Conservation (phyloP, 2,888 invertebrate species). For the Noctua janthe region DNA sequence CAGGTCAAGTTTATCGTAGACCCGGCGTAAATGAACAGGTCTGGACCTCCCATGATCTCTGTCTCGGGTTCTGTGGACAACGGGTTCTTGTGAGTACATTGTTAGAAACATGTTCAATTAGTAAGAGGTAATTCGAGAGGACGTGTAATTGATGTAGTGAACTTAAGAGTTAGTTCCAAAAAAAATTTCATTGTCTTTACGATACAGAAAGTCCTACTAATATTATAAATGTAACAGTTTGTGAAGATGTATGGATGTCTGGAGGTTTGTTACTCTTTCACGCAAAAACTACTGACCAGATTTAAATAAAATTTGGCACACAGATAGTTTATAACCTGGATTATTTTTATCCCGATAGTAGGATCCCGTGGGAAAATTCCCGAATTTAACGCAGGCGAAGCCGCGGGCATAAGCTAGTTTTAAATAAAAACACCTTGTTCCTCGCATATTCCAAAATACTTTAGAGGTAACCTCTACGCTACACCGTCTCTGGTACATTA, state of each 20-base stretch:
- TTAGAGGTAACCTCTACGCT: too few species aligned
- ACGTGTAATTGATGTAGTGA: background rate
- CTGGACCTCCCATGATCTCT: slow-evolving; percentile 95
- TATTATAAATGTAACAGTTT: too few species aligned
- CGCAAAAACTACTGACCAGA: too few species aligned
- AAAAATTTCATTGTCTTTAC: background rate
- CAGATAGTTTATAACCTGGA: too few species aligned
- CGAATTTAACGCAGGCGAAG: too few species aligned
- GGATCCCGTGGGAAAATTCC: too few species aligned
- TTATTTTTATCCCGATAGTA: too few species aligned
- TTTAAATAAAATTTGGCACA: too few species aligned
- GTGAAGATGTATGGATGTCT: too few species aligned
- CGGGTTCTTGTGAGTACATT: background rate
- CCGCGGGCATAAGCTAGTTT: background rate
- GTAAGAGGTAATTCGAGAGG: background rate
- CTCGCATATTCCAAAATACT: background rate
- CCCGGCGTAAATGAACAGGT: slow-evolving; percentile 96
- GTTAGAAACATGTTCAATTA: slow-evolving; percentile 8
- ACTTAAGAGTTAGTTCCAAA: background rate
- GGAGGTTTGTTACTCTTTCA: too few species aligned
- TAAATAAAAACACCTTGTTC: background rate
- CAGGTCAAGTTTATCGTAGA: slow-evolving; percentile 97
- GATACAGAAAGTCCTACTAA: too few species aligned
- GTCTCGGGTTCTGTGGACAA: slow-evolving; percentile 93
- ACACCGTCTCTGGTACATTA: background rate